These are phyloP conservation scores for Bucco capensis DNA, from an alignment of 2,113 vertebrate species.

Conservation along the genomic window DNA sequence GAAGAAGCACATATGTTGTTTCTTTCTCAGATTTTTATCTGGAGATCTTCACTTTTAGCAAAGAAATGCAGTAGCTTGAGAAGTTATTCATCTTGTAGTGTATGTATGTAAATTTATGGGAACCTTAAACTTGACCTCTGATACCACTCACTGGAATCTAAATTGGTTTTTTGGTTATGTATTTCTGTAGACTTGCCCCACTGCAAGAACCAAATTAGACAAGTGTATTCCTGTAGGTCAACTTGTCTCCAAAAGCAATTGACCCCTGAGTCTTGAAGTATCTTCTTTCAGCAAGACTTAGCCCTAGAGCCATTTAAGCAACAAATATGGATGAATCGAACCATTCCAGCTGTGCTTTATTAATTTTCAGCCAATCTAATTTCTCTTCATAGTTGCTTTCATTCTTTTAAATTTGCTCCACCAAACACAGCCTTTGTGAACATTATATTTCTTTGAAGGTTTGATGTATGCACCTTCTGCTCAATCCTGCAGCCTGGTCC, in stretches of 20 bases:
- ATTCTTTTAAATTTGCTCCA: conserved; percentile 46
- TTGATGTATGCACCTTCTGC: conserved; percentile 20
- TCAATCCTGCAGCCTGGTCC: neutral
- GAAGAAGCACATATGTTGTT: neutral
- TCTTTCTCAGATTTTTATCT: conserved; percentile 34
- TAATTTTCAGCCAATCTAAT: conserved; percentile 63
- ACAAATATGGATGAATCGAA: conserved; percentile 51
- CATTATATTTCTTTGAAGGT: conserved; percentile 18
- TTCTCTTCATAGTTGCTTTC: conserved; percentile 52
- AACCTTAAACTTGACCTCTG: conserved; percentile 48
- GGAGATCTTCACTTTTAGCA: conserved; percentile 14
- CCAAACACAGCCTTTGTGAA: conserved; percentile 12
- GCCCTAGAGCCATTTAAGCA: conserved; percentile 62
- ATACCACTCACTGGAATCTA: conserved; percentile 10
- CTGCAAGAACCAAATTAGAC: conserved; percentile 58
- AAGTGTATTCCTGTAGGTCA: conserved; percentile 52
- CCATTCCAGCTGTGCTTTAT: conserved; percentile 69
- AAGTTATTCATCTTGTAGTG: conserved; percentile 37
- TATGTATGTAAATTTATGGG: conserved; percentile 48
- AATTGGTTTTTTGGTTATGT: conserved; percentile 56
- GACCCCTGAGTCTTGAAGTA: conserved; percentile 49
- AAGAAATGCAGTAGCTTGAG: neutral
- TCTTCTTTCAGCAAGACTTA: conserved; percentile 54
- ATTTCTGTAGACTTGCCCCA: conserved; percentile 13
- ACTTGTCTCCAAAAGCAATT: conserved; percentile 64